Evolutionary conservation across 2,113 vertebrate species (phyloP).

Genomic region (Actenoides lindsayi): DNA sequence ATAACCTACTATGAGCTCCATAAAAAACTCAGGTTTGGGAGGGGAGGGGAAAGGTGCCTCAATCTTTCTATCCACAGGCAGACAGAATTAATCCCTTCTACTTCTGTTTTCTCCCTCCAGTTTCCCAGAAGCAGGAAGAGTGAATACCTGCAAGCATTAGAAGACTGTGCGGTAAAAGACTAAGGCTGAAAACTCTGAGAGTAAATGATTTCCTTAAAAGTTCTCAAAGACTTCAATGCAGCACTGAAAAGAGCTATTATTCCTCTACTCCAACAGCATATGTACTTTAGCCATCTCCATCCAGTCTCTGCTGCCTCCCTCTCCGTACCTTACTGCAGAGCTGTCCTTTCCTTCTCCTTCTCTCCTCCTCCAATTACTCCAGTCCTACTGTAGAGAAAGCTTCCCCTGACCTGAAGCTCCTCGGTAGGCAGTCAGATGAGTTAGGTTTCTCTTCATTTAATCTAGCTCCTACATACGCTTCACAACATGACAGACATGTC

Average conservation of each 20-base stretch:
- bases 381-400: not conserved
- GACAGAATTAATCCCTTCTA: not conserved
- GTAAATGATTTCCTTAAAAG: not conserved
- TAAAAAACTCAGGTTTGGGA: not conserved
- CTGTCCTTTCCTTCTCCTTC: not conserved
- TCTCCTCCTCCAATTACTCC: constrained; percentile 25
- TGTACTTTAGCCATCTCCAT: not conserved
- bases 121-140: not conserved
- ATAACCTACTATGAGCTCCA: not conserved
- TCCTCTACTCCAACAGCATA: not conserved
- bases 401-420: not conserved
- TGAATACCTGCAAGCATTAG: not conserved
- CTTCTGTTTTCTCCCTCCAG: not conserved
- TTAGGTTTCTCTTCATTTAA: constrained; percentile 14
- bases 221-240: not conserved
- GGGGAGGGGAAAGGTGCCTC: not conserved
- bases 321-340: not conserved
- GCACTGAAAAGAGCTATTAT: not conserved
- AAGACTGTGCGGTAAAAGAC: not conserved
- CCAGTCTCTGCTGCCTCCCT: not conserved
- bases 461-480: not conserved
- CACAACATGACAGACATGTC: constrained; percentile 18
- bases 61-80: not conserved
- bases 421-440: constrained; percentile 8
- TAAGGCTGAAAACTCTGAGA: not conserved